Evolutionary conservation across 2,113 vertebrate genomes (phyloP), one percentile per base, ranked within the genome.

Genomic region (Sitta europaea): DNA sequence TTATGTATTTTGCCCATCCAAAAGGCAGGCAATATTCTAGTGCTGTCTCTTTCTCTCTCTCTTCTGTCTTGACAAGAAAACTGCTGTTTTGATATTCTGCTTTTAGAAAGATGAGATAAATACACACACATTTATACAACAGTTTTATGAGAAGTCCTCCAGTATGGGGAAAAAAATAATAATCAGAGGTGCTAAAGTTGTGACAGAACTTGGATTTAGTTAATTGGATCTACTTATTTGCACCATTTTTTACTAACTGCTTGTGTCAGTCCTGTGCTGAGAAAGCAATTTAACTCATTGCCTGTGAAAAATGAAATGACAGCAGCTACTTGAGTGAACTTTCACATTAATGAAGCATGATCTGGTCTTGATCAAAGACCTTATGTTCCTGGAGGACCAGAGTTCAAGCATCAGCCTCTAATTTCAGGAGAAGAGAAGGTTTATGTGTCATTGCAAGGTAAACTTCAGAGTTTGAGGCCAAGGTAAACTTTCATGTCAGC

Each of bases 221-320:
- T 96, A 97, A 96, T 95, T 84, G 92, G 88, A 92, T 94, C 79
- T 93, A 73, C 27, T 33, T 84, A 42, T 77, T 63, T 67, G 58
- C 67, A 71, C 27, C 35, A 45, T 67, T 85, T 86, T 88, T 73
- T 77, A 14, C 91, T 86, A 47, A 77, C 63, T 77, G 94, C 55
- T 42, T 58, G 17, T 88, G 82, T 91, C 63, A 66, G 35, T 91
- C 33, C 38, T 4, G 5, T 88, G 38, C 67, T 77, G 55, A 58
- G 59, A 90, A 83, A 92, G 55, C 33, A 86, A 86, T 92, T 95
- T 84, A 92, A 71, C 72, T 71, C 94, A 47, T 58, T 92, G 82
- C 86, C 88, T 92, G 95, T 92, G 91, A 83, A 88, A 95, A 95
- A 94, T 92, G 79, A 93, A 93, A 94, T 63, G 88, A 94, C 94